phyloP scores from a whole-genome alignment of 1,140 invertebrate genomes.

The Drosophila sucinea region DNA sequence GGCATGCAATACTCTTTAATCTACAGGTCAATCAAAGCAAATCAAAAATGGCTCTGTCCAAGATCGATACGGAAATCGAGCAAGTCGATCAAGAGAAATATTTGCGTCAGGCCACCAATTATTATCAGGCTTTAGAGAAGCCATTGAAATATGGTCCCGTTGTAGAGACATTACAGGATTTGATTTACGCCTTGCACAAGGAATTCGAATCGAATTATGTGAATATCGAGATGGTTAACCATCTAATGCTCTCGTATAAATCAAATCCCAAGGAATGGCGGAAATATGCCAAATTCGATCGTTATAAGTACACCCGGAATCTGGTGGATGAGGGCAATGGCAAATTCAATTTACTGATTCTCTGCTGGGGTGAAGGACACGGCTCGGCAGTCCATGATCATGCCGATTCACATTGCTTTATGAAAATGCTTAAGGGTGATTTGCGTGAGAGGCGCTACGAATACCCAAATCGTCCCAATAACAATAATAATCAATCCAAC shows the following conservation, averaged over 20 bases:
- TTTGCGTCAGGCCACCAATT: conserved; percentile 72
- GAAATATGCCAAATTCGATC: conserved; percentile 97
- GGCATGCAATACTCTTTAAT: conserved; percentile 18
- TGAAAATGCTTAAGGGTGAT: conserved; percentile 93
- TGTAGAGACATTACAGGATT: conserved; percentile 86
- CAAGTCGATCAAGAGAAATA: conserved; percentile 76
- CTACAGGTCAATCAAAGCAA: conserved; percentile 73
- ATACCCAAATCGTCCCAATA: conserved; percentile 56
- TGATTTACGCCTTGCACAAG: conserved; percentile 89
- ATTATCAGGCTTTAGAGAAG: conserved; percentile 78
- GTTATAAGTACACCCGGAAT: conserved; percentile 96
- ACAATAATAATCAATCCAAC: conserved; percentile 1
- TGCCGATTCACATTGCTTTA: conserved; percentile 97
- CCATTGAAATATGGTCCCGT: conserved; percentile 76
- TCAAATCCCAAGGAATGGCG: conserved; percentile 96
- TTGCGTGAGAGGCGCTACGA: conserved; percentile 87
- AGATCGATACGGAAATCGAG: conserved; percentile 71
- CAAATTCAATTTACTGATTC: conserved; percentile 98
- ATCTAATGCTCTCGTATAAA: conserved; percentile 93
- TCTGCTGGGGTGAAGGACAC: conserved; percentile 98
- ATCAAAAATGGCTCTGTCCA: conserved; percentile 74
- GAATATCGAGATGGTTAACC: conserved; percentile 94
- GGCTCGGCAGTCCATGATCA: conserved; percentile 98
- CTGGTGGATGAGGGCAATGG: conserved; percentile 97
- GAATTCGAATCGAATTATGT: conserved; percentile 91